Evolutionary conservation across 2,113 vertebrate species (phyloP).

Genomic region (Lucifuga dentata): DNA sequence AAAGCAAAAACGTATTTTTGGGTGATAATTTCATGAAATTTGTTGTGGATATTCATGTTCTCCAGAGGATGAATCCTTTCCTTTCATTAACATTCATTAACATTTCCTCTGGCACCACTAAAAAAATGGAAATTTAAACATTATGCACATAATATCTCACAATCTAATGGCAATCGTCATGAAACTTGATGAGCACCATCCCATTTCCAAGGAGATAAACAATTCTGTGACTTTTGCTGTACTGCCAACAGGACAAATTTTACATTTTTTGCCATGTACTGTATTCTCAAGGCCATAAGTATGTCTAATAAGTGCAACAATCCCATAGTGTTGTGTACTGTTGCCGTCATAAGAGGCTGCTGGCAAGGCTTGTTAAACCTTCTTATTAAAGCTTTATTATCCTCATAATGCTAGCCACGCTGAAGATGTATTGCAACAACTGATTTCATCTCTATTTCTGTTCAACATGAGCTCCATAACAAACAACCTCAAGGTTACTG

Average conservation of each 20-base stretch:
- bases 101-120: not conserved
- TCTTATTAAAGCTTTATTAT: no score
- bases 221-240: not conserved
- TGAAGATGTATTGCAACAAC: constrained; percentile 34
- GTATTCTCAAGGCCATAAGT: no score
- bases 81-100: no score
- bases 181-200: not conserved
- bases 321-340: no score
- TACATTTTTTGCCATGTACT: not conserved
- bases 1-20: no score
- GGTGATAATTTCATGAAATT: not conserved
- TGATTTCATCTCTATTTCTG: constrained; percentile 41
- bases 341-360: no score
- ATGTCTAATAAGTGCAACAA: no score
- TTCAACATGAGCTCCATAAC: constrained; percentile 24
- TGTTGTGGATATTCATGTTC: not conserved
- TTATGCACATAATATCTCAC: not conserved
- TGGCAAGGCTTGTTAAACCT: no score
- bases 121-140: no score
- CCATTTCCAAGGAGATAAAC: not conserved
- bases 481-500: constrained; percentile 38
- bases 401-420: constrained; percentile 28
- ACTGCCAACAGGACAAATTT: not conserved
- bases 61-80: not conserved
- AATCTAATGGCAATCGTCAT: not conserved